Base-by-base conservation (phyloP, 2,888 invertebrate species). In the Seira sanloemensis region DNA sequence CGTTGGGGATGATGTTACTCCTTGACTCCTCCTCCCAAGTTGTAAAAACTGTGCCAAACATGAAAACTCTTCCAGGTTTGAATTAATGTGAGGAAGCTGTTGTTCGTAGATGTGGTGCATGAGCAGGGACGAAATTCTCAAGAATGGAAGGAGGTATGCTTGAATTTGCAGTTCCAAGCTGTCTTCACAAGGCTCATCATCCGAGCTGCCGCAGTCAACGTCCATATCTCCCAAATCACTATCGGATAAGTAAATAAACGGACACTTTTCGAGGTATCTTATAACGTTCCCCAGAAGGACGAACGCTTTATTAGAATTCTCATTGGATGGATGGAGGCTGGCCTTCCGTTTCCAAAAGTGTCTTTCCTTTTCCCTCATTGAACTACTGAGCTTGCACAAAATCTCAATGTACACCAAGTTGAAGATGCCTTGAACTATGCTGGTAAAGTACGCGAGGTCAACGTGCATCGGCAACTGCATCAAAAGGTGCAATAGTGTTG, bases 381-480 rank as follows among this genome's bases (percentile, higher is more conserved):
- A 93, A 86, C 95, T 95, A 78, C 95, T 94, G 86, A 97, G 92
- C 91, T 96, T 96, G 76, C 95, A 94, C 87, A 97, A 94, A 69
- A 97, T 95, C 93, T 98, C 97, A 91, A 97, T 95, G 92, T 96
- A 97, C 85, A 95, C 93, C 86, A 98, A 93, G 91, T 97, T 96
- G 93, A 96, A 98, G 88, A 97, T 93, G 87, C 96, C 94, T 91
- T 96, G 95, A 1, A 97, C 96, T 90, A 97, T 94, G 90, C 95
- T 95, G 0, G 95, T 95, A 92, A 96, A 97, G 91, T 97, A 97
- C 74, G 95, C 97, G 93, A 95, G 94, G 91, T 97, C 97, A 80
- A 98, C 93, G 90, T 96, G 95, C 86, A 95, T 92, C 21, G 98
- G 97, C 87, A 97, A 94, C 86, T 97, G 93, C 88, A 98, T 93